These are phyloP conservation scores for Colaptes auratus DNA, from an alignment of 2,113 vertebrate species.

Conservation along the genomic window DNA sequence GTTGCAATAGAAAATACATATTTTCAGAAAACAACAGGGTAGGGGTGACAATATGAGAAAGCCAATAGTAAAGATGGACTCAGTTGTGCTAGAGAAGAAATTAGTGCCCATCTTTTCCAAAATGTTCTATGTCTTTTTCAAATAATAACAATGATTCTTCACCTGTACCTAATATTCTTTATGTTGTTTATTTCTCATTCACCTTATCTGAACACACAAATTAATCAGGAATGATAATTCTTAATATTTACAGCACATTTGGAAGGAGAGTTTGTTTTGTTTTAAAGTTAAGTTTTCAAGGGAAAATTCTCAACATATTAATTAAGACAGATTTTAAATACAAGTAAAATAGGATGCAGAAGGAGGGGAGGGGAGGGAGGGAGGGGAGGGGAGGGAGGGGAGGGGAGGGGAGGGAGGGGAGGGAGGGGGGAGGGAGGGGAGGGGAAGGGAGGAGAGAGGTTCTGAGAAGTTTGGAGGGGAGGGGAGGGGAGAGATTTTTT, in stretches of 20 bases:
- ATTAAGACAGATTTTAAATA: neutral
- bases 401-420: too few relatives aligned
- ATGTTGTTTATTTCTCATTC: neutral
- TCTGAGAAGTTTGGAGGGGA: too few relatives aligned
- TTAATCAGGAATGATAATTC: neutral
- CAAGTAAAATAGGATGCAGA: neutral
- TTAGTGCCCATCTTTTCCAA: neutral
- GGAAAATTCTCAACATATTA: neutral
- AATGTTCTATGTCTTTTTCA: neutral
- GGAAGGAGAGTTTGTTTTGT: neutral
- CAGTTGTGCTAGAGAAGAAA: neutral
- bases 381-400: too few relatives aligned
- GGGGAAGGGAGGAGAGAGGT: too few relatives aligned
- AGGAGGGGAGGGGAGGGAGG: too few relatives aligned
- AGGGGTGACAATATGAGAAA: neutral
- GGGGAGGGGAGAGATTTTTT: too few relatives aligned
- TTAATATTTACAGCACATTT: neutral
- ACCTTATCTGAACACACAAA: neutral
- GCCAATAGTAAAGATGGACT: neutral
- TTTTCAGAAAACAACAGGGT: neutral
- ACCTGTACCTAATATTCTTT: neutral
- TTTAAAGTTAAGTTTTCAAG: neutral
- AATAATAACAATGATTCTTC: neutral
- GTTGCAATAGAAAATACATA: accelerated
- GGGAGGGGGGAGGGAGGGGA: too few relatives aligned